A percentile compares a stretch with the other conserved stretches of the same genome.
phyloP scores from a whole-genome alignment of 2,113 vertebrate genomes.

The Lontra canadensis region DNA sequence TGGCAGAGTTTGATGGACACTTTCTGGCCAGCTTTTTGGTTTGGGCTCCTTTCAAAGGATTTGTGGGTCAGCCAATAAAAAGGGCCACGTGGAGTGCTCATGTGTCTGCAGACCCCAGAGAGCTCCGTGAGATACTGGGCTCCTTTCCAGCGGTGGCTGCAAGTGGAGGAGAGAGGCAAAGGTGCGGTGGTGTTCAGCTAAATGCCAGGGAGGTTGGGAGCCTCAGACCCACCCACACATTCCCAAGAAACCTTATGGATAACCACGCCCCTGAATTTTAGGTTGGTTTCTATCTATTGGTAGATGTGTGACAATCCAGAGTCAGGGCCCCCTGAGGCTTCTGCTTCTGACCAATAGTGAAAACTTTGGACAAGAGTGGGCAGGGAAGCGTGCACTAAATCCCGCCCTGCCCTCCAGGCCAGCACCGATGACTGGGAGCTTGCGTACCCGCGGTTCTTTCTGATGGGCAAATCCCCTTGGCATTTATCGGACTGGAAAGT shows the following conservation, averaged over 20 bases:
- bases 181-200: not conserved
- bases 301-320: not conserved
- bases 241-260: not conserved
- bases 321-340: not conserved
- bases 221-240: not conserved
- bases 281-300: not conserved
- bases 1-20: not conserved
- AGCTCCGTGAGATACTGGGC: not conserved
- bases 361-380: not conserved
- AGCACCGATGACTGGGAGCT: not conserved
- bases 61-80: not conserved
- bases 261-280: not conserved
- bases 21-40: not conserved
- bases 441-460: not conserved
- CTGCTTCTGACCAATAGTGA: not conserved
- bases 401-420: not conserved
- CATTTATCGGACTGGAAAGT: not conserved
- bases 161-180: not conserved
- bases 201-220: too few species aligned
- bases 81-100: not conserved
- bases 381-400: not conserved
- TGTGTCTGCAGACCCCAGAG: not conserved
- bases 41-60: not conserved
- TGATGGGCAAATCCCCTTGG: not conserved
- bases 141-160: not conserved